Base-by-base conservation (phyloP, 2,797 vertebrate species). In the Cichlasoma orientale region DNA sequence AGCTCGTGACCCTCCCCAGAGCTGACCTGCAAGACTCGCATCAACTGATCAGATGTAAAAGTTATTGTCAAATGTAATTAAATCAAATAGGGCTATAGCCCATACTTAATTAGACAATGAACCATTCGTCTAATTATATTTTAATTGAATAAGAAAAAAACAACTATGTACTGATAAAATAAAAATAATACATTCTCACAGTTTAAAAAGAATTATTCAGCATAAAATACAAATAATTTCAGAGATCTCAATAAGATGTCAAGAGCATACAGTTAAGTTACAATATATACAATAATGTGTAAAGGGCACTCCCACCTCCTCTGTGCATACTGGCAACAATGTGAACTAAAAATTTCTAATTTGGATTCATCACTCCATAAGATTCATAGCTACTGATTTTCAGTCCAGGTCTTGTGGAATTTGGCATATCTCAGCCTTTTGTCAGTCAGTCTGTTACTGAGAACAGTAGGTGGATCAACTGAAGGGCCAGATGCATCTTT, bases 51-150 rank as follows among this genome's bases (percentile, higher is more conserved):
- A 21, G 23, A 73, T 61, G 4, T 53, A 75, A 70, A 69, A 57
- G 14, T 56, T 36, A 47, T 13, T 33, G 38, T 76, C 38, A 75
- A 54, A 72, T 71, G 38, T 55, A 74, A 82, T 53, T 44, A 68
- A 61, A 6, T 53, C 3, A 66, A 78, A 85, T 1, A 47, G 0
- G 10, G 38, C 12, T 68, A 13, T 33, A 52, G 36, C 1, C 7
- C 36, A 44, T 56, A 14, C 38, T 19, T 55, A 63, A 55, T 58
- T 31, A 14, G 31, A 79, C 38, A 1, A 73, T 41, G 21, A 27
- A 71, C 11, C 50, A 47, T 31, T 76, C 5, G 7, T 13, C 12
- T 3, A 18, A 41, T 5, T 7, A 0, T 0, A 18, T n/a, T 66
- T 38, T 29, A 18, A 23, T 56, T 72, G 4, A 63, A 41, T 41